These are phyloP conservation scores for Craseonycteris thonglongyai DNA, from an alignment of 2,113 vertebrate species.

Conservation along the genomic window DNA sequence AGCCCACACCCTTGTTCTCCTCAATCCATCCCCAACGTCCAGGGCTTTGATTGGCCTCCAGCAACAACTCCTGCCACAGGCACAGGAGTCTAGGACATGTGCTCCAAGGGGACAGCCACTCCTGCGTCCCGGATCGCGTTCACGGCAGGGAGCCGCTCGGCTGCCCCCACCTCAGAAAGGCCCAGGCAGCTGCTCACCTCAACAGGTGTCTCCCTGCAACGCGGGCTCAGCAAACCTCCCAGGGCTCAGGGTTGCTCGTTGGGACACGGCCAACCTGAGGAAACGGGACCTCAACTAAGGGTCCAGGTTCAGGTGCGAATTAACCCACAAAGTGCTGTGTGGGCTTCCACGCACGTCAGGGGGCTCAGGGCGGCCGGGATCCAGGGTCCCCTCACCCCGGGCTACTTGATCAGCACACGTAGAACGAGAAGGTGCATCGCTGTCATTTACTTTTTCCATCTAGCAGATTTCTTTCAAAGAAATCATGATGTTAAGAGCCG, in stretches of 20 bases:
- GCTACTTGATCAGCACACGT: not conserved
- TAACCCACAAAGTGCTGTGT: not conserved
- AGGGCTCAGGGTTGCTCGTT: not conserved
- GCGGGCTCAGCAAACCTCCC: not conserved
- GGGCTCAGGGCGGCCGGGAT: not conserved
- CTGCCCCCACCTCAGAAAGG: not conserved
- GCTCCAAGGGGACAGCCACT: not conserved
- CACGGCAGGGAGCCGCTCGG: not conserved
- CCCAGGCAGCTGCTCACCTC: not conserved
- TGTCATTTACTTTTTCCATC: not conserved
- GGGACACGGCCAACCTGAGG: not conserved
- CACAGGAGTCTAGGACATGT: not conserved
- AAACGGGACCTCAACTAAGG: not conserved
- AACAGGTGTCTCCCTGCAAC: not conserved
- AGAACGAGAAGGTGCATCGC: not conserved
- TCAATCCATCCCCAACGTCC: not conserved
- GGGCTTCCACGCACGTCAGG: not conserved
- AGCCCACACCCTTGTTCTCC: not conserved
- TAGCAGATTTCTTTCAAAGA: not conserved
- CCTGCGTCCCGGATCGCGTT: constrained; percentile 12
- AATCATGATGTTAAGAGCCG: not conserved
- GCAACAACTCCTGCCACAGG: not conserved
- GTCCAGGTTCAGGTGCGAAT: not conserved
- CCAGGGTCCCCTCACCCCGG: not conserved
- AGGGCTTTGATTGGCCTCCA: constrained; percentile 4